A percentile compares a stretch with the other conserved stretches of the same genome.
Evolutionary conservation across 2,797 vertebrate genomes (phyloP).

Genomic region (Thamnophis elegans): DNA sequence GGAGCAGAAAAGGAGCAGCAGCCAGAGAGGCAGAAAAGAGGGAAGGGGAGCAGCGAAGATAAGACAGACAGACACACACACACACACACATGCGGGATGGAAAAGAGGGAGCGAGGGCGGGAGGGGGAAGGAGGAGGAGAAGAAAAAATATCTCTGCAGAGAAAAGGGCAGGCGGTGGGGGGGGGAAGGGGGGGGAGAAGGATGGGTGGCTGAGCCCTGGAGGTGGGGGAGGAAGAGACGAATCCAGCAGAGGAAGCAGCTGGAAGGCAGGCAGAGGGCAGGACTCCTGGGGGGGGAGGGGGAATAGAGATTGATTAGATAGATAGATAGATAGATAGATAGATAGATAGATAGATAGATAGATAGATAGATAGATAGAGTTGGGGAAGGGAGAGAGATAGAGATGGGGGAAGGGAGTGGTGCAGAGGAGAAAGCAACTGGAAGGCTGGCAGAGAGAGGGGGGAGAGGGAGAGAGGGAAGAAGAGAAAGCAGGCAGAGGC

Average conservation of each 20-base stretch:
- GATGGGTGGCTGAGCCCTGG: neutral
- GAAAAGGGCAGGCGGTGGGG: neutral
- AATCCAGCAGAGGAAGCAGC: neutral
- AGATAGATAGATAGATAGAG: no score
- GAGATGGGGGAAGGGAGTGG: no score
- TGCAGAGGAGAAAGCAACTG: no score
- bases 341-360: no score
- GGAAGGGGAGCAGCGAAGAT: neutral
- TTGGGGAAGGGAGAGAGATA: no score
- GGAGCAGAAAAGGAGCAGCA: neutral
- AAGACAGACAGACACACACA: neutral
- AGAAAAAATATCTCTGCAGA: neutral
- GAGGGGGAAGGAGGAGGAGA: neutral
- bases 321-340: no score
- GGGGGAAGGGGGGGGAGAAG: neutral
- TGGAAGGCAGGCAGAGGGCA: neutral
- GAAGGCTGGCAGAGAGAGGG: no score
- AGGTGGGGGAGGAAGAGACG: conserved; percentile 2
- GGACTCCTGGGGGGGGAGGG: neutral
- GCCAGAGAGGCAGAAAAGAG: neutral
- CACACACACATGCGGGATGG: neutral
- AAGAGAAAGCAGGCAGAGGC: no score
- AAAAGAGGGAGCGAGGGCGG: neutral
- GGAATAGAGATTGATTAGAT: no score
- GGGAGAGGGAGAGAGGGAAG: no score